A percentile compares a stretch with the other conserved stretches of the same genome.
These are phyloP conservation scores for Vanessa cardui DNA, from an alignment of 2,888 invertebrate species.

Conservation along the genomic window DNA sequence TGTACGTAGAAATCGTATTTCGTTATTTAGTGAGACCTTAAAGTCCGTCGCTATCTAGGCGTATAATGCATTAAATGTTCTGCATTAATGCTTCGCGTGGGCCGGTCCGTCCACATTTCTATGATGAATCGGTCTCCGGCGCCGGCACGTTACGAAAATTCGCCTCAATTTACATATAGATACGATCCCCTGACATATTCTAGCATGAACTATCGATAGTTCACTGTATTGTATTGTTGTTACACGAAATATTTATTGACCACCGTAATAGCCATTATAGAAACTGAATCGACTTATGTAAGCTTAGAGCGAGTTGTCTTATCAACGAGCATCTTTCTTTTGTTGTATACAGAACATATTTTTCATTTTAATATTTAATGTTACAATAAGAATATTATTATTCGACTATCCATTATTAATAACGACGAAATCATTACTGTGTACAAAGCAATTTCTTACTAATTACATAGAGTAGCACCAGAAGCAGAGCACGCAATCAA, in stretches of 20 bases:
- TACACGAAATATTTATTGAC: slow-evolving; percentile 68
- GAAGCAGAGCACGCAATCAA: slow-evolving; percentile 36
- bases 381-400: no score
- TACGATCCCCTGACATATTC: slow-evolving; percentile 62
- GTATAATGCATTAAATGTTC: slow-evolving; percentile 60
- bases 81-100: slow-evolving; percentile 69
- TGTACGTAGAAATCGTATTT: slow-evolving; percentile 44
- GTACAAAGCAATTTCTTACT: slow-evolving; percentile 16
- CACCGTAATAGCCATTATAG: slow-evolving; percentile 47
- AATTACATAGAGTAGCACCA: slow-evolving; percentile 32
- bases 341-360: background rate
- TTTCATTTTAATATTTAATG: background rate
- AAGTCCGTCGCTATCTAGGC: slow-evolving; percentile 42
- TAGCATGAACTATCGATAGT: slow-evolving; percentile 47
- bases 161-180: slow-evolving; percentile 74
- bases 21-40: slow-evolving; percentile 43
- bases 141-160: slow-evolving; percentile 75
- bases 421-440: background rate
- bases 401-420: background rate
- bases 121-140: slow-evolving; percentile 77
- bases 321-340: slow-evolving; percentile 9
- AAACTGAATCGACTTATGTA: slow-evolving; percentile 45
- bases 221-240: slow-evolving; percentile 61
- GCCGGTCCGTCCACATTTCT: slow-evolving; percentile 77
- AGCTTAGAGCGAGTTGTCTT: slow-evolving; percentile 19